Evolutionary conservation across 2,113 vertebrate species (phyloP), one percentile per base, ranked within the genome.

Genomic region (Scytalopus superciliaris): DNA sequence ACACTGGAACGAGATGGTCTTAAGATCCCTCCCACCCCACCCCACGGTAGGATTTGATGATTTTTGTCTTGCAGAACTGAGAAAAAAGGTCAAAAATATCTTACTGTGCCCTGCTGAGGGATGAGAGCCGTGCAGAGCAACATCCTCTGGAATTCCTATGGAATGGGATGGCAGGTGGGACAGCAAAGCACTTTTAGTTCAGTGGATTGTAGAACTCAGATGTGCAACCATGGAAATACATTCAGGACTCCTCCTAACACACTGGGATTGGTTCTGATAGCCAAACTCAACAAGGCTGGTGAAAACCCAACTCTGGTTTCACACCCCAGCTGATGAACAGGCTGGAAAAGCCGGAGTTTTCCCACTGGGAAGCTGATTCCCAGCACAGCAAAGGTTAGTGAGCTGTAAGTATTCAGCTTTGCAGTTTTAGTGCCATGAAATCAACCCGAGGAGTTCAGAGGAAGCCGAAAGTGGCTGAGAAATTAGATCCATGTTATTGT

Each of bases 151-250:
- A 52, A 21, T 0, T 31, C 25, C 56, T 4, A 5, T 1, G 28
- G 24, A 50, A 2, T 1, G 75, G n/a, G 39, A 6, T 0, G 8
- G 55, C 39, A 78, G 62, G 28, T 0, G 4, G 57, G n/a, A 13
- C 2, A 45, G 27, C 5, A 4, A 63, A n/a, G 2, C 21, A 4
- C 3, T 45, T 59, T 3, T 5, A 49, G 28, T 4, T 10, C n/a
- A 60, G 44, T 9, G 45, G 37, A 12, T 2, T 6, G 17, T 0
- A 55, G 50, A 40, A 11, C 8, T 60, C 12, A 47, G 33, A 44
- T 7, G 49, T 3, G 5, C 35, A 30, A 23, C 9, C n/a, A n/a
- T 0, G 0, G 39, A 56, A 84, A 56, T 2, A 12, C 0, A 7
- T 15, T 1, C 12, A 7, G 18, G 19, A 35, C 40, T 44, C 68